Evolutionary conservation across 2,113 vertebrate genomes (phyloP), one percentile per base, ranked within the genome.

Genomic region (Rhinolophus ferrumequinum): DNA sequence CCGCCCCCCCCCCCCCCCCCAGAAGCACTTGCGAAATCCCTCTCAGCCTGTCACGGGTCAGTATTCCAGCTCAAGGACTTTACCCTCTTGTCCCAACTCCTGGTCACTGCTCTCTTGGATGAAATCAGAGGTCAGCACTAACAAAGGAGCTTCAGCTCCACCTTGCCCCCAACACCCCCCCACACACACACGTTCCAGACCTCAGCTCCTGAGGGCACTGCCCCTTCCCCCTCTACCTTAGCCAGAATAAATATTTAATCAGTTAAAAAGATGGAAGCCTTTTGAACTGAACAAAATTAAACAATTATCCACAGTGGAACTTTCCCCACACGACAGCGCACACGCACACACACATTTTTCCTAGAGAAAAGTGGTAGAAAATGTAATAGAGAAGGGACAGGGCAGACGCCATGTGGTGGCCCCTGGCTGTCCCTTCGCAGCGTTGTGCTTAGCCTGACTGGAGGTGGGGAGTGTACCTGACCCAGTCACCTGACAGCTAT

Each of bases 51-150:
- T 96, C 96, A 96, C 75, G 86, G 94, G 96, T 96, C 96, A 83
- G 91, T 96, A 97, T 97, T 96, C 85, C 90, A 93, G 91, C 94
- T 95, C 91, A 89, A 96, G 97, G 97, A 98, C 97, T 98, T 98
- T 97, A 97, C 94, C 96, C 97, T 96, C 96, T 83, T 70, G 96
- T 94, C 77, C 95, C 64, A 72, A 90, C 90, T 96, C 90, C 79
- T 94, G 95, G 93, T 91, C 94, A 77, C 66, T 77, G 95, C 94
- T 90, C 93, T 91, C 82, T 47, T 3, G 8, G 92, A 93, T 90
- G 92, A 93, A 97, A 92, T 88, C 95, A 97, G 94, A 96, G 90
- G 93, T 95, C 93, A 93, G 84, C 95, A 50, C 38, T 62, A 94
- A 88, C 62, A 92, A 86, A 75, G 76, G 76, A 69, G 35, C 84